phyloP scores from a whole-genome alignment of 2,888 invertebrate genomes.

The Conistra vaccinii region DNA sequence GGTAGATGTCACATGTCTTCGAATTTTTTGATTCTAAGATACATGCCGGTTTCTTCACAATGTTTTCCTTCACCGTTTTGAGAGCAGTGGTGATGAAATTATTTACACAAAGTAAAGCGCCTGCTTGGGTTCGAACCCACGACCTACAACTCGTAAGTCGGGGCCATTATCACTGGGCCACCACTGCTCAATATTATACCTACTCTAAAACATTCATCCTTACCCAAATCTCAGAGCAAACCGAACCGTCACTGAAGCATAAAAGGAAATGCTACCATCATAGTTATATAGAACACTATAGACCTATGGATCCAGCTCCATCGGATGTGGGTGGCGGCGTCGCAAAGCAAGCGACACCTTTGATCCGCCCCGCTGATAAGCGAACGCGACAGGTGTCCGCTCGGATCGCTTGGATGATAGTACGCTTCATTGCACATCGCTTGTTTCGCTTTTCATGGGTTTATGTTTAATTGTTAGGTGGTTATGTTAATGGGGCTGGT shows the following conservation, averaged over 20 bases:
- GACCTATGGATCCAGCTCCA: constrained; percentile 10
- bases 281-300: constrained; percentile 21
- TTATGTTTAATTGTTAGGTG: constrained; percentile 45
- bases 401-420: constrained; percentile 32
- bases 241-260: neutral
- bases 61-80: no score
- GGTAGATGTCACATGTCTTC: no score
- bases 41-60: no score
- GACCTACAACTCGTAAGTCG: no score
- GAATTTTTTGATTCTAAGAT: no score
- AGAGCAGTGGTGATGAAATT: no score
- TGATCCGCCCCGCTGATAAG: constrained; percentile 58
- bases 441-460: constrained; percentile 37
- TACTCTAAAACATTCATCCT: neutral
- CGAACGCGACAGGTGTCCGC: constrained; percentile 45
- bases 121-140: no score
- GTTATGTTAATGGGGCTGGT: neutral
- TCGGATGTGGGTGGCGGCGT: constrained; percentile 36
- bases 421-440: constrained; percentile 41
- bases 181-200: no score
- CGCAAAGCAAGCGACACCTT: constrained; percentile 51
- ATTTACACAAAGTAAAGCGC: no score
- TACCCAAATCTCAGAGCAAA: constrained; percentile 32
- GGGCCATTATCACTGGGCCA: no score
- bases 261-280: neutral